These are phyloP conservation scores for Pollenia labialis DNA, from an alignment of 2,888 invertebrate species.

Conservation along the genomic window DNA sequence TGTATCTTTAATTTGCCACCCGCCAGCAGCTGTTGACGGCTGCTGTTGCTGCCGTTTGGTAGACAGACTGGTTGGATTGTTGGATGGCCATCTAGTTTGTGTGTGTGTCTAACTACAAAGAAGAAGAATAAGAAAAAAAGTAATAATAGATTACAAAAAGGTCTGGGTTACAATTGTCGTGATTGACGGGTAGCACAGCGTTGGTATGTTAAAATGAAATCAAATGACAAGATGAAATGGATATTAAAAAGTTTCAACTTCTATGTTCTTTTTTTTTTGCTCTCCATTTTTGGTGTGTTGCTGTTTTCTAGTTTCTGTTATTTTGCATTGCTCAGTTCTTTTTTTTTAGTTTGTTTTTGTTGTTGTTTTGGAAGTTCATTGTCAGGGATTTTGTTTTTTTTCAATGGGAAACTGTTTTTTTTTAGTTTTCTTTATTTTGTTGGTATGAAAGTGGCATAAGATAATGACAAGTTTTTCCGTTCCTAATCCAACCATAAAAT, in stretches of 20 bases:
- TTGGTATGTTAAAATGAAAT: constrained; percentile 73
- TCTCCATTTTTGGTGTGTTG: not conserved
- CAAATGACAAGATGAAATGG: constrained; percentile 73
- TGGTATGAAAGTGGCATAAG: constrained; percentile 59
- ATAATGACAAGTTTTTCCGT: constrained; percentile 52
- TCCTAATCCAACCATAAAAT: constrained; percentile 42
- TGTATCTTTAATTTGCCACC: constrained; percentile 75
- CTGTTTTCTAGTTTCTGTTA: not conserved
- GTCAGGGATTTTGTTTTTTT: constrained; percentile 65
- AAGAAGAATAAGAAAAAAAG: not conserved
- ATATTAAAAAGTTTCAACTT: constrained; percentile 70
- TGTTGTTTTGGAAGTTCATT: constrained; percentile 55
- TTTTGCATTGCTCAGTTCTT: constrained; percentile 42
- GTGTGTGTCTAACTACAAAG: constrained; percentile 39
- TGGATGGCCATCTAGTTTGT: constrained; percentile 11
- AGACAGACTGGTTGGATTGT: not conserved
- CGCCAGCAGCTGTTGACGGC: constrained; percentile 72
- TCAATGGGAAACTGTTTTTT: constrained; percentile 44
- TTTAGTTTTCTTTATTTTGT: constrained; percentile 1
- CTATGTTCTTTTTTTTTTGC: constrained; percentile 28
- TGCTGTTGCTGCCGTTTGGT: constrained; percentile 31
- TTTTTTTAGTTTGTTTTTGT: constrained; percentile 20
- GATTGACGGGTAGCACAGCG: constrained; percentile 72
- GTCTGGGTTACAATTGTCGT: constrained; percentile 63
- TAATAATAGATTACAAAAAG: constrained; percentile 31